A percentile compares a stretch with the other conserved stretches of the same genome.
These are phyloP conservation scores for Drosophila maculinotata DNA, from an alignment of 2,888 invertebrate species.

Conservation along the genomic window DNA sequence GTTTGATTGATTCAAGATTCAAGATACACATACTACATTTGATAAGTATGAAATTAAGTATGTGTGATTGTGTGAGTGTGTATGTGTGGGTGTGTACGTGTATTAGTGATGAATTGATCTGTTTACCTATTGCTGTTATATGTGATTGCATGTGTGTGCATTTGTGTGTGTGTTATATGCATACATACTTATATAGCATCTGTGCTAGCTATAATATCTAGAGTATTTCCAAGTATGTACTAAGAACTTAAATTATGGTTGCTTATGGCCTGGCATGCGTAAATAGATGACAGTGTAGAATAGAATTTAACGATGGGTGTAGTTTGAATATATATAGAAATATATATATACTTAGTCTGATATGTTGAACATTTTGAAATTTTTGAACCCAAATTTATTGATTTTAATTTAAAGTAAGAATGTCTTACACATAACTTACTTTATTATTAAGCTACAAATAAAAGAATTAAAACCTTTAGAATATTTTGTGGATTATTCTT, in stretches of 20 bases:
- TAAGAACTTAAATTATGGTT: not conserved
- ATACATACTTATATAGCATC: too few relatives aligned
- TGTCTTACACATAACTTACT: conserved; percentile 38
- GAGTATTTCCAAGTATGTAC: not conserved
- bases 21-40: conserved; percentile 46
- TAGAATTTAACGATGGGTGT: too few relatives aligned
- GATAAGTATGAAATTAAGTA: conserved; percentile 29
- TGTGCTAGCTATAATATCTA: conserved; percentile 25
- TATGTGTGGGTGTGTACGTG: conserved; percentile 5
- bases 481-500: conserved; percentile 13
- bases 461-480: conserved; percentile 22
- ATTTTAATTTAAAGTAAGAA: not conserved
- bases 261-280: conserved; percentile 21
- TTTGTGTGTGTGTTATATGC: conserved; percentile 11
- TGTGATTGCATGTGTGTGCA: not conserved
- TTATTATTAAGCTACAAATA: conserved; percentile 36
- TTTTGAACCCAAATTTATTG: not conserved
- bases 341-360: conserved; percentile 1
- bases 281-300: not conserved
- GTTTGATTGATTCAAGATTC: conserved; percentile 40
- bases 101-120: too few relatives aligned
- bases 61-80: conserved; percentile 18
- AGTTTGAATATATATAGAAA: not conserved
- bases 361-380: conserved; percentile 5
- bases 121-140: too few relatives aligned